Base-by-base conservation (phyloP, 64 coral and sea anemone genomes). In the Trachythela sp. region DNA sequence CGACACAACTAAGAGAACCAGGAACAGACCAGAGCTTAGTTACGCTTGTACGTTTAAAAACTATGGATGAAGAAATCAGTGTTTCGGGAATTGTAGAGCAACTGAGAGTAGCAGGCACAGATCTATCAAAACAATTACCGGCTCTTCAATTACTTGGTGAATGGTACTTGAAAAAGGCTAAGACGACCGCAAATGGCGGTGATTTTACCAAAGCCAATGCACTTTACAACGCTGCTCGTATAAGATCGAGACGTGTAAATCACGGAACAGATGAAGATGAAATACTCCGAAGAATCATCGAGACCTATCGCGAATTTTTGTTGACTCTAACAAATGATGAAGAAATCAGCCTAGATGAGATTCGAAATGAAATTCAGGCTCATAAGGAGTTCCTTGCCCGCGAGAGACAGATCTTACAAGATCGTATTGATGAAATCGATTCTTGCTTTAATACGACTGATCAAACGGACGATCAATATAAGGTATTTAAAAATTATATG, bases 181-280 rank as follows among this genome's bases (percentile, higher is more conserved):
- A 64, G 56, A 18, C 20, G 6, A 64, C 18, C 56, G 26, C 7
- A 26, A 20, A 64, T 1, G 56, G 56, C 26, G 17, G 18, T 1
- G 56, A 64, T 27, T 64, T 80, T 22, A 80, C 13, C 32, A 80
- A 80, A 39, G 75, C 75, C 8, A 39, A 80, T 13, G 75, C 33
- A 80, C 75, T 80, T 37, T 80, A 36, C 38, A 80, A 80, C 33
- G 75, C 75, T 34, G 75, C 75, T 36, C 75, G 32, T 80, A 29
- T 39, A 37, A 30, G 75, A 80, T 15, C 26, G 2, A 8, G 20
- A 35, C 9, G 15, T 30, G 4, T 35, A 8, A 13, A 80, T 35
- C 59, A 68, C 30, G 18, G 3, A 6, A 68, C 30, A 22, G 75
- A 36, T 39, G 27, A 35, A 34, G 75, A 80, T 29, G 33, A 80